These are phyloP conservation scores for Dryobotodes eremita DNA, from an alignment of 2,888 invertebrate species.

Conservation along the genomic window DNA sequence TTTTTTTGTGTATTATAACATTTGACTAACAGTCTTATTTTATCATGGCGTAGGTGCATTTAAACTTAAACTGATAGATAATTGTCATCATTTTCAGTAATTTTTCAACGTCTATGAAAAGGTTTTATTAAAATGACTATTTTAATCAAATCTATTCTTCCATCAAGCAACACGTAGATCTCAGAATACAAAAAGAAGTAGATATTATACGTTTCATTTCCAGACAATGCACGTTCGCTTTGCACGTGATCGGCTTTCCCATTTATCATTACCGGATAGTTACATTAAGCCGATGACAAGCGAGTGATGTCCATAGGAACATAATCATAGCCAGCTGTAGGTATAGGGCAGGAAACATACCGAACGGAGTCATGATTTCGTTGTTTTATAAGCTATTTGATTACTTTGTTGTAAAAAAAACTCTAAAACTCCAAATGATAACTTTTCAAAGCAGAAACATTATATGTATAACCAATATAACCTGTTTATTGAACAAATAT, in stretches of 20 bases:
- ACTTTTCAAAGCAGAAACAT: not conserved
- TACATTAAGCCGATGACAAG: constrained; percentile 61
- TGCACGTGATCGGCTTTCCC: constrained; percentile 43
- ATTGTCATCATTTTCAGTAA: not conserved
- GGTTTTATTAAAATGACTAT: not conserved
- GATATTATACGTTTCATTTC: constrained; percentile 42
- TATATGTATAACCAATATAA: too few relatives aligned
- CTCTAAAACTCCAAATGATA: not conserved
- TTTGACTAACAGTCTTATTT: too few relatives aligned
- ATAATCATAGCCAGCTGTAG: constrained; percentile 23
- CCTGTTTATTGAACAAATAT: constrained; percentile 13
- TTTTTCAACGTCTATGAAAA: not conserved
- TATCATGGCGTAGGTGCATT: too few relatives aligned
- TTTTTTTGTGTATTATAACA: too few relatives aligned
- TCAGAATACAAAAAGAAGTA: not conserved
- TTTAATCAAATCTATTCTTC: not conserved
- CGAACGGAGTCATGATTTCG: not conserved
- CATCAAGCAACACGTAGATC: constrained; percentile 11
- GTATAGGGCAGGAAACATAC: constrained; percentile 2
- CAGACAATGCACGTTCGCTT: constrained; percentile 32
- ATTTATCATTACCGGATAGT: constrained; percentile 55
- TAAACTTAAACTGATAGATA: not conserved
- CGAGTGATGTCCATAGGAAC: constrained; percentile 38
- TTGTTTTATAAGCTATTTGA: not conserved
- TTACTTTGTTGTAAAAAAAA: too few relatives aligned